Percentiles rank a stretch among this genome's conserved stretches.
These are phyloP conservation scores for Xiphorhynchus elegans DNA, from an alignment of 2,113 vertebrate genomes.

Conservation along the genomic window DNA sequence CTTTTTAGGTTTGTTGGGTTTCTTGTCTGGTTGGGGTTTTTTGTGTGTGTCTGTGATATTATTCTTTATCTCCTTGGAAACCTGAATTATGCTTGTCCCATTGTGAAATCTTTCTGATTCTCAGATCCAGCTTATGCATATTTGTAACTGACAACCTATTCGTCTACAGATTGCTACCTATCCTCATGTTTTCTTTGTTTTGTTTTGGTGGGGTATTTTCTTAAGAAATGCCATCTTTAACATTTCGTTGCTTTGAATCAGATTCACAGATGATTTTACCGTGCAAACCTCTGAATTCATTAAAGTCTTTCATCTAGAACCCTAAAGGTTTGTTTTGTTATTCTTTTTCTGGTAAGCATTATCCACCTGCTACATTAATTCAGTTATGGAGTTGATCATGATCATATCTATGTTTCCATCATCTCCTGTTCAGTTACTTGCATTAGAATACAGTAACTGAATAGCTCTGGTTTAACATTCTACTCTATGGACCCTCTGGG, in stretches of 20 bases:
- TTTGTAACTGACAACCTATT: background rate
- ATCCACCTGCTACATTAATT: background rate
- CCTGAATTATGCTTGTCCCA: background rate
- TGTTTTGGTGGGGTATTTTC: background rate
- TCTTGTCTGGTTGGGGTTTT: background rate
- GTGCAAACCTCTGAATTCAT: background rate
- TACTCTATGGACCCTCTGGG: background rate
- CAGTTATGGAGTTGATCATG: rapidly evolving
- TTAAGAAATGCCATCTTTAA: background rate
- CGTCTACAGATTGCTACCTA: background rate
- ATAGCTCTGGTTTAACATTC: background rate
- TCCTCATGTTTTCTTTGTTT: background rate
- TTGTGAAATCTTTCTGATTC: background rate
- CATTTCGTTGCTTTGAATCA: background rate
- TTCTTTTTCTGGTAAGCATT: background rate
- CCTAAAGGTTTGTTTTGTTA: background rate
- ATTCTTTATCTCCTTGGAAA: background rate
- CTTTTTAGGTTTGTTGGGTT: background rate
- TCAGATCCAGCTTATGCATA: background rate
- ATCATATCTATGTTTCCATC: background rate
- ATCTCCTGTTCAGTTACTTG: background rate
- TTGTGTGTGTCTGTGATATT: background rate
- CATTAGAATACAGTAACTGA: background rate
- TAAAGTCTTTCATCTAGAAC: background rate
- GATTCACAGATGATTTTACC: background rate